Conservation (phyloP, 2,113 vertebrate genomes). For the Phalacrocorax aristotelis region DNA sequence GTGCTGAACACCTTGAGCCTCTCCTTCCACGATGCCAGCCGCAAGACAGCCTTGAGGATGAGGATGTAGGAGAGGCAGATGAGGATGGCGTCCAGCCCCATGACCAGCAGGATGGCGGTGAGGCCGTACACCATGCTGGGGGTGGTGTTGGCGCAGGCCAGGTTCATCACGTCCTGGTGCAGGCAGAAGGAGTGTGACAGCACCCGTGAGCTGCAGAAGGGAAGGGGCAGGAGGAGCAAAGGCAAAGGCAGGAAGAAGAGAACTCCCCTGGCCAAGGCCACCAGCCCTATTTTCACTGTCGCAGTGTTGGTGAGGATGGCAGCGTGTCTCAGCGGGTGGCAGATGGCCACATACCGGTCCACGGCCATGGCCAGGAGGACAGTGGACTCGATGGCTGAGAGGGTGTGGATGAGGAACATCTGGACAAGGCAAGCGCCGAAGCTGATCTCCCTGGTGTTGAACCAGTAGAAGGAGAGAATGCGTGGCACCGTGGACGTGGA, state of each 20-base stretch:
- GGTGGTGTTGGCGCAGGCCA: conserved; percentile 59
- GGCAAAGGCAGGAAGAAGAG: conserved; percentile 64
- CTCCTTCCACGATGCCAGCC: conserved; percentile 38
- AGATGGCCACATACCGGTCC: conserved; percentile 71
- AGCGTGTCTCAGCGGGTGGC: conserved; percentile 56
- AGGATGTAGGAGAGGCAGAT: conserved; percentile 70
- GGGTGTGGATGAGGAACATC: conserved; percentile 71
- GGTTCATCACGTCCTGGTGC: conserved; percentile 76
- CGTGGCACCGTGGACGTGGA: conserved; percentile 62
- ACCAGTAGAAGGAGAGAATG: conserved; percentile 66
- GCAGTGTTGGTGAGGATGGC: conserved; percentile 28
- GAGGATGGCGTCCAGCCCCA: conserved; percentile 60
- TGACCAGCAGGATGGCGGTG: conserved; percentile 66
- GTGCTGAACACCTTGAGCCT: conserved; percentile 70
- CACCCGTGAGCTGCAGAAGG: neutral
- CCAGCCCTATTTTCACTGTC: neutral
- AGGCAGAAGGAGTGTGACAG: conserved; percentile 73
- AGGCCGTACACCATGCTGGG: conserved; percentile 68
- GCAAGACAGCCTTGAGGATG: conserved; percentile 63
- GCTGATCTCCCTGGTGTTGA: conserved; percentile 39
- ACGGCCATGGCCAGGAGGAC: conserved; percentile 73
- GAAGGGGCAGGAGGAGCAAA: conserved; percentile 25
- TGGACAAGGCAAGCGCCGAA: conserved; percentile 67
- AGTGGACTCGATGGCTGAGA: conserved; percentile 62
- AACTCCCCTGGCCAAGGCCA: conserved; percentile 33